These are phyloP conservation scores for Drosophila nebulosa DNA, from an alignment of 1,140 invertebrate species.

Conservation along the genomic window DNA sequence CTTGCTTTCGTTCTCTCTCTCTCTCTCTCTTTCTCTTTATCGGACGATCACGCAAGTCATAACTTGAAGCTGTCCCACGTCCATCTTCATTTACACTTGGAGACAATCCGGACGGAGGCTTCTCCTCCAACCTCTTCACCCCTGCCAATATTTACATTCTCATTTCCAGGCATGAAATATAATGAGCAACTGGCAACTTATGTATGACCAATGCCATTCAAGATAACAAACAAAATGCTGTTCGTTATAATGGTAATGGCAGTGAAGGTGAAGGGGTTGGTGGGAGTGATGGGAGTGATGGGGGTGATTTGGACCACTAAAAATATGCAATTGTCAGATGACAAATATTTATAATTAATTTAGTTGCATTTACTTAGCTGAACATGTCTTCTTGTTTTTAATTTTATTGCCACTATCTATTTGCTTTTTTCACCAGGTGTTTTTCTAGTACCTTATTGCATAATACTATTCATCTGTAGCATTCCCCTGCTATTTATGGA, in stretches of 20 bases:
- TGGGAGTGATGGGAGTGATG: no score
- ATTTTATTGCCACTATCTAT: conserved; percentile 39
- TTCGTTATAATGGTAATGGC: background rate
- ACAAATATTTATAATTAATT: conserved; percentile 79
- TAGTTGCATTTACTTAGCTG: conserved; percentile 66
- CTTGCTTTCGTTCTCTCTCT: background rate
- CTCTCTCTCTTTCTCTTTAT: background rate
- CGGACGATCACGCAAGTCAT: conserved; percentile 42
- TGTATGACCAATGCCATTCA: conserved; percentile 8
- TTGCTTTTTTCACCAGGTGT: conserved; percentile 84
- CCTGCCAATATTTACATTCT: conserved; percentile 39
- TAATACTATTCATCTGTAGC: conserved; percentile 90
- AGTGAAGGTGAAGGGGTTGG: background rate
- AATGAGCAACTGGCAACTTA: conserved; percentile 45
- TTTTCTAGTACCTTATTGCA: conserved; percentile 91
- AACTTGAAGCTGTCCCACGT: conserved; percentile 41
- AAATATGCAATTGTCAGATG: conserved; percentile 59
- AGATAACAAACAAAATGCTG: conserved; percentile 18
- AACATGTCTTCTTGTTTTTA: conserved; percentile 15
- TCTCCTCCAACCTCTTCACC: background rate
- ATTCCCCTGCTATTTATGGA: conserved; percentile 93
- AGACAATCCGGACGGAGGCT: background rate
- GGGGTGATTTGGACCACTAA: background rate
- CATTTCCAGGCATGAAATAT: conserved; percentile 36
- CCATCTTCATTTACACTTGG: conserved; percentile 69